Conservation (phyloP, 2,888 invertebrate genomes). For the Blera fallax region DNA sequence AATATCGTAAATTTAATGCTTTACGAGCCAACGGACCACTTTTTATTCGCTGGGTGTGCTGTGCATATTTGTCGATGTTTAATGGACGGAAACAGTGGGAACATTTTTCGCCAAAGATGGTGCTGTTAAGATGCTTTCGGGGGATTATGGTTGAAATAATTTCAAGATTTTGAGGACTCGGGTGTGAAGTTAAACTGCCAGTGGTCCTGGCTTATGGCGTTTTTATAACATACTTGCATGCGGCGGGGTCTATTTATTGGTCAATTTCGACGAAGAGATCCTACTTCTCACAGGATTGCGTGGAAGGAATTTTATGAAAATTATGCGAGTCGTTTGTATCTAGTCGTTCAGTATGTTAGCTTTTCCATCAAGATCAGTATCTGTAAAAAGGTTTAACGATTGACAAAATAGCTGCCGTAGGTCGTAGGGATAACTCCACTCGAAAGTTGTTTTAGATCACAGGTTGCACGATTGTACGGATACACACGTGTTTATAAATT, state of each 20-base stretch:
- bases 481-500: no score
- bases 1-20: slow-evolving; percentile 70
- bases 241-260: neutral
- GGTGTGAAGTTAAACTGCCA: slow-evolving; percentile 15
- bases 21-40: slow-evolving; percentile 50
- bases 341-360: no score
- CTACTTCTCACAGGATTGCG: no score
- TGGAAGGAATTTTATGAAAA: no score
- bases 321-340: no score
- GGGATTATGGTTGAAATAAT: slow-evolving; percentile 42
- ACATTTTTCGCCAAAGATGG: slow-evolving; percentile 14
- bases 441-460: no score
- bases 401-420: no score
- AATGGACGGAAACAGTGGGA: neutral
- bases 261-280: no score
- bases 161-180: slow-evolving; percentile 19
- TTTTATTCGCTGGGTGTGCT: slow-evolving; percentile 46
- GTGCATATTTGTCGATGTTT: slow-evolving; percentile 38
- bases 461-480: no score
- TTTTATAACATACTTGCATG: neutral
- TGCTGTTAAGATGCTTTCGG: neutral
- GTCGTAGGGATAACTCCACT: no score
- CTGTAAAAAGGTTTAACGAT: no score
- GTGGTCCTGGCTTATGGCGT: neutral
- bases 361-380: no score